These are phyloP conservation scores for Mystacides longicornis DNA, from an alignment of 2,888 invertebrate species.

Conservation along the genomic window DNA sequence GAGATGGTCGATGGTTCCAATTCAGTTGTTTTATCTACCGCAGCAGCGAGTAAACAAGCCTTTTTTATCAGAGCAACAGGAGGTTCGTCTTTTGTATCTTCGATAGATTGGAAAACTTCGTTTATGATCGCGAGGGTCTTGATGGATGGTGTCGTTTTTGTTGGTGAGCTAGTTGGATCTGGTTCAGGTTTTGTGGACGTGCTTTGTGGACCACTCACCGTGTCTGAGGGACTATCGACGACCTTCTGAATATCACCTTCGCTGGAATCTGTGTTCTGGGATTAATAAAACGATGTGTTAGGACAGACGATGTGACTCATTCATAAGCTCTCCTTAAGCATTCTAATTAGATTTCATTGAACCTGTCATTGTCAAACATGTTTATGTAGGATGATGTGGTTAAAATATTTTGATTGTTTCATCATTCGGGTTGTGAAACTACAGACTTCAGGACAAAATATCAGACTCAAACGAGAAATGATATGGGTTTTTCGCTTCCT, in stretches of 20 bases:
- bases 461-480: too few species aligned
- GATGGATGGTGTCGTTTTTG: neutral
- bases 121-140: neutral
- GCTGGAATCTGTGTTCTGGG: slow-evolving; percentile 44
- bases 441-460: too few species aligned
- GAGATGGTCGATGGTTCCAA: neutral
- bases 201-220: slow-evolving; percentile 18
- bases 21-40: neutral
- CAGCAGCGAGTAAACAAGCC: neutral
- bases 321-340: too few species aligned
- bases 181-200: slow-evolving; percentile 6
- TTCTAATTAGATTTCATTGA: too few species aligned
- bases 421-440: too few species aligned
- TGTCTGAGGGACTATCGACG: slow-evolving; percentile 22
- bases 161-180: neutral
- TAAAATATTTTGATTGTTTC: too few species aligned
- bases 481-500: too few species aligned
- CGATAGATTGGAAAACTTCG: neutral
- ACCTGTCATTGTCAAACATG: too few species aligned
- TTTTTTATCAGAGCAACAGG: neutral
- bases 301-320: too few species aligned
- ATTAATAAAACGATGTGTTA: neutral
- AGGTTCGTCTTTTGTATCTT: neutral
- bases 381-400: too few species aligned
- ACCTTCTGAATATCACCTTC: slow-evolving; percentile 33